phyloP scores from a whole-genome alignment of 2,797 vertebrate genomes.

The Sus cebifrons region DNA sequence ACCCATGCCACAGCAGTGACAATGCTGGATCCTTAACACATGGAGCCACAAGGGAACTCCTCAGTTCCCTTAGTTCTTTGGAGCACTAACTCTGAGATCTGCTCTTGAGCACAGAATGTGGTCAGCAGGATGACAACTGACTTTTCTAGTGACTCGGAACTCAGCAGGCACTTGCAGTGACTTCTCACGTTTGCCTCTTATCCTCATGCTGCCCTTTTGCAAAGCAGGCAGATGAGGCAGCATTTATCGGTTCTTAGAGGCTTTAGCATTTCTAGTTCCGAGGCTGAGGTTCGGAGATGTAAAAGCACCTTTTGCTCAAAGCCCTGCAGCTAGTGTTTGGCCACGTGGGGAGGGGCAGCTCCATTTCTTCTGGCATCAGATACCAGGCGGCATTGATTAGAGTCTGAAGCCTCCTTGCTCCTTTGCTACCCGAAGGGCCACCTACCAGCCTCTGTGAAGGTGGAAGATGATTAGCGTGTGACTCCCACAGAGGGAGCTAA shows the following conservation, averaged over 20 bases:
- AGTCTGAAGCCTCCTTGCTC: neutral
- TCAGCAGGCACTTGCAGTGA: neutral
- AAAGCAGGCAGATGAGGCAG: rapidly evolving
- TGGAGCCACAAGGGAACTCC: no score
- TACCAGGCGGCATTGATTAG: neutral
- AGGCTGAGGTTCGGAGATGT: neutral
- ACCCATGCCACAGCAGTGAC: no score
- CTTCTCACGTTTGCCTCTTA: neutral
- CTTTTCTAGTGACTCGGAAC: neutral
- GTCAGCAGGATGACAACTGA: no score
- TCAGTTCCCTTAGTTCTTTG: no score
- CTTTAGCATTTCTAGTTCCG: neutral
- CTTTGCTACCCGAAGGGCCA: neutral
- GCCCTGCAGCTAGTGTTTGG: rapidly evolving
- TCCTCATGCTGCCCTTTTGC: neutral
- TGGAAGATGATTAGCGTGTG: neutral
- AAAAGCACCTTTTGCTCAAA: neutral
- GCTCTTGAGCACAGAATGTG: neutral
- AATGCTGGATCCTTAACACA: no score
- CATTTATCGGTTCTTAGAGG: no score
- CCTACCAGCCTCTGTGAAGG: neutral
- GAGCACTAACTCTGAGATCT: neutral
- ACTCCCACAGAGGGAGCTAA: neutral
- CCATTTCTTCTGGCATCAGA: neutral
- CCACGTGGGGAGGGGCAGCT: rapidly evolving